Conservation (phyloP, 2,113 vertebrate species). For the Geococcyx californianus region DNA sequence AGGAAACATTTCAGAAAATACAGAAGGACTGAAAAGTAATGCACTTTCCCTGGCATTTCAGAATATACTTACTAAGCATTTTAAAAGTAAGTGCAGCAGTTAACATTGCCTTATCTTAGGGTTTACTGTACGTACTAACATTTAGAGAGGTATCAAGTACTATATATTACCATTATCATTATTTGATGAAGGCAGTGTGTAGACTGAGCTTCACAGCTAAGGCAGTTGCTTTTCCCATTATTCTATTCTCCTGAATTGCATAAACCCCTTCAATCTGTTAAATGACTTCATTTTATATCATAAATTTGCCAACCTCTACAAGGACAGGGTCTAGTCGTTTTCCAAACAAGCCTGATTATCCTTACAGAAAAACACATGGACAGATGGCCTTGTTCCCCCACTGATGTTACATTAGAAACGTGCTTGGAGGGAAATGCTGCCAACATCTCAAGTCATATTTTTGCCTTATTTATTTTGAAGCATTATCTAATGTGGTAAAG, state of each 20-base stretch:
- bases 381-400: slow-evolving; percentile 43
- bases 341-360: slow-evolving; percentile 10
- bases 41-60: neutral
- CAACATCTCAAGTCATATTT: neutral
- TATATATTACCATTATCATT: neutral
- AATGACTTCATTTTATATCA: neutral
- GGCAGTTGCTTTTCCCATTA: neutral
- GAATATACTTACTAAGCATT: neutral
- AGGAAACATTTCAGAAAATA: neutral
- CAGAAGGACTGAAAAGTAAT: neutral
- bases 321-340: neutral
- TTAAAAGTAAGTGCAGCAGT: neutral
- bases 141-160: neutral
- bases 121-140: neutral
- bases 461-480: slow-evolving; percentile 19
- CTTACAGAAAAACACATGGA: slow-evolving; percentile 2
- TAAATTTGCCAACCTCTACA: neutral
- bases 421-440: slow-evolving; percentile 37
- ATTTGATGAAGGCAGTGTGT: neutral
- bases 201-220: neutral
- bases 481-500: neutral
- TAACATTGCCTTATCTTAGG: neutral
- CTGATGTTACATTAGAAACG: neutral
- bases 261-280: neutral
- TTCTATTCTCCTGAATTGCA: neutral